Evolutionary conservation across 2,797 vertebrate species (phyloP), one percentile per base, ranked within the genome.

Genomic region (Catamblyrhynchus diadema): DNA sequence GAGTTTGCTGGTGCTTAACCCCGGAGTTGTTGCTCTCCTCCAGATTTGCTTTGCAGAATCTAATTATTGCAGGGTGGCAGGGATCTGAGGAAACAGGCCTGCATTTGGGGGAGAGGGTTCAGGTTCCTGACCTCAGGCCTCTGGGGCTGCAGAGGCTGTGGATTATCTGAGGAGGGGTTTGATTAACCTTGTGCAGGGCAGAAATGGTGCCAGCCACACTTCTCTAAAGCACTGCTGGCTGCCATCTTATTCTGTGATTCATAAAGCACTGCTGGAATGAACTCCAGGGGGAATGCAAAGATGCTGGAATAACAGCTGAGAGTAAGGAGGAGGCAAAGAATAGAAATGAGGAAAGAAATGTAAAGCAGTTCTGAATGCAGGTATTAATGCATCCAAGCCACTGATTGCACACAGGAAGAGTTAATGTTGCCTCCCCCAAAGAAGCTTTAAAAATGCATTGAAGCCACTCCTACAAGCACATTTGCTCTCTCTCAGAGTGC

Each of bases 271-370:
- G 28, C 95, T 85, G 90, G 96, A 97, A 80, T 66, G 69, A 87
- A 83, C 94, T 96, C 96, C 95, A 23, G 79, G 81, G 95, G 88
- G 96, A 96, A 94, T 84, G 93, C 80, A 45, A 65, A 95, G 91
- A 94, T 95, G 96, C 96, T 96, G 37, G 82, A 94, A 95, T 83
- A 95, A 88, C 93, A 97, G 93, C 94, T 72, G 94, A 95, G 93
- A 93, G 90, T 30, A 33, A 86, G 86, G 41, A 88, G 47, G 82
- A 87, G 69, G 92, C 80, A 81, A 62, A 93, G 93, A 92, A 95
- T 92, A 81, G 86, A 95, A 91, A 47, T 51, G 73, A 96, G 85
- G 86, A 69, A 51, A 33, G 62, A 65, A 94, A 89, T 35, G 83
- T 45, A 71, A 91, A 81, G 77, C 50, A 12, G 53, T 51, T 96